A percentile compares a stretch with the other conserved stretches of the same genome.
phyloP scores from a whole-genome alignment of 2,113 vertebrate genomes.

The Pseudorasbora parva region DNA sequence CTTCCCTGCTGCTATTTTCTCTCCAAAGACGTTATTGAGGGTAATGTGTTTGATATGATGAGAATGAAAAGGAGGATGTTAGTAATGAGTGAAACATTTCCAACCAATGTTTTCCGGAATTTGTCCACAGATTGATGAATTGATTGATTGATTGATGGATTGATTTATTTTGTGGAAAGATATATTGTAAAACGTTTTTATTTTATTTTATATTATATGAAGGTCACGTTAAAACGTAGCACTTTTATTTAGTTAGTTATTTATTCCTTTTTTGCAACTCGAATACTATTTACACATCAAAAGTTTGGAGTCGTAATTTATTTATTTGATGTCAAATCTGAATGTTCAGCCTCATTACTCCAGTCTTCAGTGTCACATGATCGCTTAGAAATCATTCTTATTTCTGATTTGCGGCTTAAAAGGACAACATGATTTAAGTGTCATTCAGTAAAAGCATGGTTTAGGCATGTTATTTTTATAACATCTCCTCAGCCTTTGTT shows the following conservation, averaged over 20 bases:
- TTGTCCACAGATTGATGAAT: background rate
- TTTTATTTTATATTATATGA: background rate
- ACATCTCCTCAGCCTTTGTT: background rate
- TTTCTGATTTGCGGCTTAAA: too few relatives aligned
- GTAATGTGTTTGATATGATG: background rate
- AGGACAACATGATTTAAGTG: conserved; percentile 12
- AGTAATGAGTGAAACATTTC: background rate
- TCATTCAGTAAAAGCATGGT: conserved; percentile 16
- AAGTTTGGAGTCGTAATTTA: background rate
- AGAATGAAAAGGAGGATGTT: background rate
- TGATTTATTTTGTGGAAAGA: background rate
- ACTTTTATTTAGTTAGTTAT: background rate
- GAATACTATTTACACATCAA: background rate
- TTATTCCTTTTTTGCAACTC: background rate
- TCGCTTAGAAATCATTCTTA: background rate
- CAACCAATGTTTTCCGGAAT: background rate
- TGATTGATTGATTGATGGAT: too few relatives aligned
- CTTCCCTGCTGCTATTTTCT: conserved; percentile 16
- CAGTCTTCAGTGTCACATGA: background rate
- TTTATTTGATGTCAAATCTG: background rate
- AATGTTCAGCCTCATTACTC: background rate
- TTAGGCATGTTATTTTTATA: background rate
- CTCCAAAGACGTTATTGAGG: background rate
- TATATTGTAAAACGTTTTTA: background rate
- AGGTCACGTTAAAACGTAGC: background rate